Base-by-base conservation (phyloP, 2,888 invertebrate species). In the Harpalus rubripes region DNA sequence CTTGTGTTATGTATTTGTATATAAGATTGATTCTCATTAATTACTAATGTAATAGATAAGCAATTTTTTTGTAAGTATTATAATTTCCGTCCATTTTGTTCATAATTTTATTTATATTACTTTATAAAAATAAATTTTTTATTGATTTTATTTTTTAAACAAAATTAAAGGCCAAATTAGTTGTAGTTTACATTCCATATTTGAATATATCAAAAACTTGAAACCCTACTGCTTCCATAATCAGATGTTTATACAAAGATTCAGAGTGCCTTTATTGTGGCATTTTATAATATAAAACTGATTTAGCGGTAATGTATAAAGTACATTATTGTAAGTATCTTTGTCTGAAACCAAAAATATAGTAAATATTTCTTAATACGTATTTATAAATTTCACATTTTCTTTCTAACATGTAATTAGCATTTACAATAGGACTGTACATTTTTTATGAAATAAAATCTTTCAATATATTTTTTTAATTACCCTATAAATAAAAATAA, bases 41-140 rank as follows among this genome's bases (percentile, higher is more conserved):
- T 78, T 78, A 58, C 78, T 58, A 58, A 8, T 78, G 26, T 56
- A 56, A n/a, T 56, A 56, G n/a, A 44, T 8, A 44, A 15, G 76
- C 72, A 59, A 78, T 68, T 58, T 58, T 22, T 59, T 72, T 84
- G 41, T 68, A 74, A 87, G 85, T 87, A 86, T 87, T 87, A 87
- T 87, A 81, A 81, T 88, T 87, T 88, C 88, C 88, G 88, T 88
- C 88, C 88, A 88, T 88, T 87, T 18, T 87, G 86, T 78, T 86
- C 85, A 86, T 85, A 81, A 78, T 86, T 83, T 86, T 85, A 85
- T 86, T 80, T 85, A 80, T 86, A 85, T 86, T 72, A 72, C 82
- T 86, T 85, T 86, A 81, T 81, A 74, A 74, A 81, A 79, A 61
- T 76, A 82, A 59, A 76, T 81, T 63, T 78, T 81, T 81, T 81